Evolutionary conservation across 92 coral and sea anemone species (phyloP).

Genomic region (Heliopora coerulea): DNA sequence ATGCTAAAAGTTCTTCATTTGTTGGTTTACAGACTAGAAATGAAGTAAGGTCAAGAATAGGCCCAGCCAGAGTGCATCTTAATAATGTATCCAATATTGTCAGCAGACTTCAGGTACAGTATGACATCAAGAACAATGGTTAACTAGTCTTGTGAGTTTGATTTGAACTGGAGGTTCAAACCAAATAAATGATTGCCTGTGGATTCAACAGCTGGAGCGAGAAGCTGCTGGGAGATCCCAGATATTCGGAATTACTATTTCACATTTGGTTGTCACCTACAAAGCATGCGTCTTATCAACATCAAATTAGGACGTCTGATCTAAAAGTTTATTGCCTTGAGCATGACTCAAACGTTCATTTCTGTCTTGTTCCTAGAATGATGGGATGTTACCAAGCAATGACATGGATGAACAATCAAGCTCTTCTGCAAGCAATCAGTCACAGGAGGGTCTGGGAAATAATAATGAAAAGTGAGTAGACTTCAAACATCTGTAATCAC

Average conservation of each 20-base stretch:
- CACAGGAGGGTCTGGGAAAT: slow-evolving; percentile 4
- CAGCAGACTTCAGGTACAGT: slow-evolving; percentile 28
- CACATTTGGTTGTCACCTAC: too few relatives aligned
- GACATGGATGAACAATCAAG: slow-evolving; percentile 10
- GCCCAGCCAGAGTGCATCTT: slow-evolving; percentile 70
- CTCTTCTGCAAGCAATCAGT: not conserved
- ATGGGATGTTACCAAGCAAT: slow-evolving; percentile 7
- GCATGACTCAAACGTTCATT: too few relatives aligned
- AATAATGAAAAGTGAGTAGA: slow-evolving; percentile 15
- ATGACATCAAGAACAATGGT: too few relatives aligned
- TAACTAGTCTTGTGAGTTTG: too few relatives aligned
- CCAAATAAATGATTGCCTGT: too few relatives aligned
- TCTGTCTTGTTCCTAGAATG: slow-evolving; percentile 8
- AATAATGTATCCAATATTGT: slow-evolving; percentile 30
- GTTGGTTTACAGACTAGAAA: slow-evolving; percentile 59
- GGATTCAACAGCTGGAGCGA: too few relatives aligned
- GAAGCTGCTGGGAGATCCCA: too few relatives aligned
- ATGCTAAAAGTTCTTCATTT: not conserved
- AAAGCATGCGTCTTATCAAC: too few relatives aligned
- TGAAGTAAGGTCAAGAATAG: slow-evolving; percentile 77
- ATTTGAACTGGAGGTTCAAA: too few relatives aligned
- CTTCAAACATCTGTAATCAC: not conserved
- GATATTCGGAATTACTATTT: too few relatives aligned
- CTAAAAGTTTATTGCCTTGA: too few relatives aligned
- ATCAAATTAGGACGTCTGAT: too few relatives aligned